phyloP scores from a whole-genome alignment of 2,888 invertebrate species.

The Epicampocera succincta region DNA sequence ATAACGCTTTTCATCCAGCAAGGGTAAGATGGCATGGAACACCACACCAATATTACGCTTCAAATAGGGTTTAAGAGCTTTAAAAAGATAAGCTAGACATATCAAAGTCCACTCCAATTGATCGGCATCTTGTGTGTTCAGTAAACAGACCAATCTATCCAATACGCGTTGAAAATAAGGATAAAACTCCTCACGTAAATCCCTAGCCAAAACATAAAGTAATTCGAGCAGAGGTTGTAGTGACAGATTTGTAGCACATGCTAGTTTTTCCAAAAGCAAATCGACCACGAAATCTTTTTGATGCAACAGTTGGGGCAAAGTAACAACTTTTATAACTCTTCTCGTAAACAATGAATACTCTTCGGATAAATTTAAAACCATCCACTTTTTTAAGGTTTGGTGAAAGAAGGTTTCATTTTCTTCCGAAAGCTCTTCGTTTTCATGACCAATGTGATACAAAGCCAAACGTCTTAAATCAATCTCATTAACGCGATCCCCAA shows the following conservation, averaged over 20 bases:
- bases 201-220: slow-evolving; percentile 91
- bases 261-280: slow-evolving; percentile 88
- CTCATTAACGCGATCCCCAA: slow-evolving; percentile 91
- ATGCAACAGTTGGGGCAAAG: slow-evolving; percentile 91
- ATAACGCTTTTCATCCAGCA: slow-evolving; percentile 87
- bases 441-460: slow-evolving; percentile 91
- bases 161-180: slow-evolving; percentile 90
- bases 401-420: slow-evolving; percentile 90
- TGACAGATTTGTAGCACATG: slow-evolving; percentile 87
- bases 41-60: slow-evolving; percentile 90
- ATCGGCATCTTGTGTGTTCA: slow-evolving; percentile 90
- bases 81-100: slow-evolving; percentile 94
- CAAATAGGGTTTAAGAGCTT: slow-evolving; percentile 91
- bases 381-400: slow-evolving; percentile 93
- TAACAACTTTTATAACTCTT: slow-evolving; percentile 89
- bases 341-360: slow-evolving; percentile 90
- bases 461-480: slow-evolving; percentile 92
- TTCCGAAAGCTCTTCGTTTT: slow-evolving; percentile 86
- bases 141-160: slow-evolving; percentile 86
- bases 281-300: slow-evolving; percentile 89
- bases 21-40: slow-evolving; percentile 87
- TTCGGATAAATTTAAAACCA: slow-evolving; percentile 91
- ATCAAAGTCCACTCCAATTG: slow-evolving; percentile 93
- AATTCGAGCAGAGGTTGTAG: slow-evolving; percentile 92
- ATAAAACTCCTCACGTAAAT: slow-evolving; percentile 94